A percentile compares a stretch with the other conserved stretches of the same genome.
phyloP scores from a whole-genome alignment of 2,888 invertebrate species.

The Cheiracanthium punctorium region DNA sequence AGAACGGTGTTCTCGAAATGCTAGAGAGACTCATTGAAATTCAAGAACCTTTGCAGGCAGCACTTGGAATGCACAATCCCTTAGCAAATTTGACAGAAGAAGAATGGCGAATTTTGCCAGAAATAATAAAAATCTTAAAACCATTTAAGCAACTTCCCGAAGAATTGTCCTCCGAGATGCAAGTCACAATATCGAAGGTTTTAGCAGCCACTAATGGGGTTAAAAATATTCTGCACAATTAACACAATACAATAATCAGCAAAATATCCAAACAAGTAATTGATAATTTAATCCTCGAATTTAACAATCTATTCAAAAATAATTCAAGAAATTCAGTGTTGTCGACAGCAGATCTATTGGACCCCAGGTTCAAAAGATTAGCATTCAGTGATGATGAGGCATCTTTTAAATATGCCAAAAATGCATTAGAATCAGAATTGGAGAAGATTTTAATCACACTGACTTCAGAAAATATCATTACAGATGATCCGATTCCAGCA shows the following conservation, averaged over 20 bases:
- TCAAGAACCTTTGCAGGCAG: not conserved
- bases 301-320: not conserved
- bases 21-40: not conserved
- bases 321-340: not conserved
- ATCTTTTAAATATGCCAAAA: not conserved
- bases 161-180: no score
- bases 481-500: no score
- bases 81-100: not conserved
- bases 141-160: no score
- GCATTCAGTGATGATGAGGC: not conserved
- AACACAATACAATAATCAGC: not conserved
- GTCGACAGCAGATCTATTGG: no score
- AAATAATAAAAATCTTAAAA: no score
- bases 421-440: not conserved
- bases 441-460: not conserved
- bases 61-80: not conserved
- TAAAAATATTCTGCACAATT: not conserved
- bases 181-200: no score
- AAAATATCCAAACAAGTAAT: not conserved
- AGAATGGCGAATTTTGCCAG: not conserved
- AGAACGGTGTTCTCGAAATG: not conserved
- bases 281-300: not conserved
- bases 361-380: not conserved
- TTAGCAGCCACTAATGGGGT: no score
- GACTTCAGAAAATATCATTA: no score